phyloP scores from a whole-genome alignment of 2,888 invertebrate genomes.

The Andrena hattorfiana region DNA sequence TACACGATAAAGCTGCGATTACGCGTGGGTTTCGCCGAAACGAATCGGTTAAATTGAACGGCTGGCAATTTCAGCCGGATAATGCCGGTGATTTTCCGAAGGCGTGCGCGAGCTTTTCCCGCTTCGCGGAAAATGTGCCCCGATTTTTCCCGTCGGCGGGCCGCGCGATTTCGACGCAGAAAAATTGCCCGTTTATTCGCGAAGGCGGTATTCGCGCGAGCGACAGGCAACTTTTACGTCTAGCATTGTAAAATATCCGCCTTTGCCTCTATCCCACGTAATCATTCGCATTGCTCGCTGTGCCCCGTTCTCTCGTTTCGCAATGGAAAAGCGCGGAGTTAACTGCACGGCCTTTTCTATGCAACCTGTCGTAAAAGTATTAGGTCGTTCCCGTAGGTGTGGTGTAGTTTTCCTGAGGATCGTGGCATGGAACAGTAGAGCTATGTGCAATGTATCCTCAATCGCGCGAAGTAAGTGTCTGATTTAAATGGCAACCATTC shows the following conservation, averaged over 20 bases:
- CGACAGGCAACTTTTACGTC: conserved; percentile 28
- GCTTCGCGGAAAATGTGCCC: conserved; percentile 63
- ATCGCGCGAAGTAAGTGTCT: no score
- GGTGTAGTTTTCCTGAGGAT: not conserved
- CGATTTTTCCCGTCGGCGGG: conserved; percentile 64
- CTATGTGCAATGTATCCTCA: no score
- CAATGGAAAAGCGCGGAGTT: conserved; percentile 17
- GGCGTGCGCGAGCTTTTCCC: conserved; percentile 46
- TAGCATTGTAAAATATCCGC: conserved; percentile 47
- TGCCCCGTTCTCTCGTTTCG: conserved; percentile 34
- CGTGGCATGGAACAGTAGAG: no score
- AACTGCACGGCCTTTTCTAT: conserved; percentile 36
- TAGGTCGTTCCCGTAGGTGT: not conserved
- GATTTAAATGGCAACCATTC: no score
- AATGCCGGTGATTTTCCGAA: conserved; percentile 72
- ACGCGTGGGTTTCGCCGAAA: conserved; percentile 62
- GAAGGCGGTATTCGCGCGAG: conserved; percentile 29
- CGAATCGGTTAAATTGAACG: conserved; percentile 76
- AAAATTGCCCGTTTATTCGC: conserved; percentile 36
- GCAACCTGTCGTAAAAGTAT: not conserved
- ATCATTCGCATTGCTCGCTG: conserved; percentile 41
- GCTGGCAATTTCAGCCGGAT: conserved; percentile 64
- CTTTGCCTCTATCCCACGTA: conserved; percentile 48
- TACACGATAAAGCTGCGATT: conserved; percentile 46
- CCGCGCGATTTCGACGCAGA: conserved; percentile 29